phyloP scores from a whole-genome alignment of 2,888 invertebrate genomes.

The Apocheima hispidaria region DNA sequence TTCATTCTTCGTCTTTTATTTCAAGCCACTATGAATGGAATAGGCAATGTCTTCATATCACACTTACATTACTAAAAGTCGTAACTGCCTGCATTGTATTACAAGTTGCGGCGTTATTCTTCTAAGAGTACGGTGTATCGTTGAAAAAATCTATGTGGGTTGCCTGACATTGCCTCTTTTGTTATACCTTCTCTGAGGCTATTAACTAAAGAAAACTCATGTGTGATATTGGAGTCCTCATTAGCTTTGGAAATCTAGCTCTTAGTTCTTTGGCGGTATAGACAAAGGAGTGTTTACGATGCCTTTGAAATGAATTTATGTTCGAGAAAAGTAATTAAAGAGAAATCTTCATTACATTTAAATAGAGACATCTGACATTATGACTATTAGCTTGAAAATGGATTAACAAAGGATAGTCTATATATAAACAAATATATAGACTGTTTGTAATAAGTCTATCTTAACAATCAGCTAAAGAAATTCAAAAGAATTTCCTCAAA shows the following conservation, averaged over 20 bases:
- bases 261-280: constrained; percentile 53
- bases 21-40: constrained; percentile 70
- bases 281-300: constrained; percentile 55
- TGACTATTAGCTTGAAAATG: not conserved
- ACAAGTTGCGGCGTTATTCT: constrained; percentile 9
- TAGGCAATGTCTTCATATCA: constrained; percentile 71
- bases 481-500: no score
- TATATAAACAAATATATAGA: no score
- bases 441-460: no score
- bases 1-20: constrained; percentile 81
- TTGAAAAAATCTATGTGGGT: constrained; percentile 65
- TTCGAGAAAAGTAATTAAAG: constrained; percentile 27
- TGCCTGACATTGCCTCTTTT: constrained; percentile 64
- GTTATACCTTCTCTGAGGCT: constrained; percentile 35
- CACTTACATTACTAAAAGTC: constrained; percentile 57
- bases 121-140: constrained; percentile 12
- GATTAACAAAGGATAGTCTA: not conserved
- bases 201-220: constrained; percentile 46
- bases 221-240: constrained; percentile 62
- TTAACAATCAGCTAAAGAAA: no score
- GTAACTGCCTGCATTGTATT: constrained; percentile 11
- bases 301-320: constrained; percentile 41
- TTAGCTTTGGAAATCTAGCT: constrained; percentile 56
- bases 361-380: constrained; percentile 1
- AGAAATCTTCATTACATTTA: constrained; percentile 7